phyloP scores from a whole-genome alignment of 2,113 vertebrate genomes.

The Platichthys stellatus region DNA sequence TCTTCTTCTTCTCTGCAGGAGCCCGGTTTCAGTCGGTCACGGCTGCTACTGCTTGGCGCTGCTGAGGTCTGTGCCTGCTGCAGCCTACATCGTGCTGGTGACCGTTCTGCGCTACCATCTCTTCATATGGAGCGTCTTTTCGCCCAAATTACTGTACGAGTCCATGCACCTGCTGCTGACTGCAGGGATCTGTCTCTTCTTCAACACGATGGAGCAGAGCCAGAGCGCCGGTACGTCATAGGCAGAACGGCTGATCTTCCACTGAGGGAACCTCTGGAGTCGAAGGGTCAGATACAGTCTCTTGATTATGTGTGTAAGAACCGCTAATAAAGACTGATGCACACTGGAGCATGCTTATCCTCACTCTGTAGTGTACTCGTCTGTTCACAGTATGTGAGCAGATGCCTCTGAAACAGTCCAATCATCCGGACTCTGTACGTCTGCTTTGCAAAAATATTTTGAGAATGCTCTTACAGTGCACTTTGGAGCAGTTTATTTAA shows the following conservation, averaged over 20 bases:
- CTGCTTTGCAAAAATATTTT: neutral
- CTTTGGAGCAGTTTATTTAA: conserved; percentile 29
- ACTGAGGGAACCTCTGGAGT: neutral
- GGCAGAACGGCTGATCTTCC: neutral
- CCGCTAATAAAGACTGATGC: conserved; percentile 2
- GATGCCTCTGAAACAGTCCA: neutral
- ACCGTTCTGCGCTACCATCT: conserved; percentile 94
- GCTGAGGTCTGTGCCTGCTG: conserved; percentile 86
- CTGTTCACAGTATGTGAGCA: conserved; percentile 17
- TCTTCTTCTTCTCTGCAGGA: conserved; percentile 75
- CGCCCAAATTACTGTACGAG: conserved; percentile 95
- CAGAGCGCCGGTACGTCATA: conserved; percentile 50
- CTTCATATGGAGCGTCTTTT: conserved; percentile 99
- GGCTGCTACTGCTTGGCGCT: conserved; percentile 93
- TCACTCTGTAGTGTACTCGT: neutral
- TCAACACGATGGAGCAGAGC: conserved; percentile 88
- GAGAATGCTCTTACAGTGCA: conserved; percentile 3
- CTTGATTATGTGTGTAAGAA: neutral
- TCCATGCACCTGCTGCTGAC: conserved; percentile 90
- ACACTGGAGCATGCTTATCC: neutral
- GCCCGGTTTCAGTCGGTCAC: conserved; percentile 83
- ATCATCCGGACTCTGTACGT: neutral
- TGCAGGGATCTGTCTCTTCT: conserved; percentile 85
- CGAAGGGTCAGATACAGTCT: neutral
- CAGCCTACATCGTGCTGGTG: conserved; percentile 88